Evolutionary conservation across 2,888 invertebrate species (phyloP).

Genomic region (Cerceris rybyensis): DNA sequence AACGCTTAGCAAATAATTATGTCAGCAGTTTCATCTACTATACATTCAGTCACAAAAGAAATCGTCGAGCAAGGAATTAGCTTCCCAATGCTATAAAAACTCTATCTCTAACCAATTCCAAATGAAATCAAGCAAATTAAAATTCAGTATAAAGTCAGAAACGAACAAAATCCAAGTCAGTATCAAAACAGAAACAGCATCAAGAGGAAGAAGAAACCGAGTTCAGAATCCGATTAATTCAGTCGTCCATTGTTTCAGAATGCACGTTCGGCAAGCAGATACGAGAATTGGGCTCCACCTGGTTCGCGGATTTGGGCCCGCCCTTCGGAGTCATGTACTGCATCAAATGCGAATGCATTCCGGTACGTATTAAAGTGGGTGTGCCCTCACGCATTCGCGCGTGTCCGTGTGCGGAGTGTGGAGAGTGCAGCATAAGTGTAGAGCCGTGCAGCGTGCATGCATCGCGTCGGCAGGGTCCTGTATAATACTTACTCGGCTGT

Average conservation of each 20-base stretch:
- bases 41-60: too few relatives aligned
- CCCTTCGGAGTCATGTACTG: slow-evolving; percentile 97
- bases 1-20: too few relatives aligned
- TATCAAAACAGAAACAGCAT: background rate
- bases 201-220: background rate
- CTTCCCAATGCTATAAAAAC: too few relatives aligned
- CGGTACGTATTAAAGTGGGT: slow-evolving; percentile 87
- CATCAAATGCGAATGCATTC: slow-evolving; percentile 96
- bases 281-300: slow-evolving; percentile 93
- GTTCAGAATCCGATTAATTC: slow-evolving; percentile 26
- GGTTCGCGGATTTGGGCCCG: slow-evolving; percentile 96
- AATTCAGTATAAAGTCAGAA: too few relatives aligned
- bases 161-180: too few relatives aligned
- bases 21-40: too few relatives aligned
- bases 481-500: slow-evolving; percentile 19
- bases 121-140: too few relatives aligned
- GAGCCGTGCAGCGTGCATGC: too few relatives aligned
- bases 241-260: slow-evolving; percentile 87
- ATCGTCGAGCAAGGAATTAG: too few relatives aligned
- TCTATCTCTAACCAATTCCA: too few relatives aligned
- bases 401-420: slow-evolving; percentile 8
- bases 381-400: slow-evolving; percentile 43
- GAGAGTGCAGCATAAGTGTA: too few relatives aligned
- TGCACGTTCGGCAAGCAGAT: slow-evolving; percentile 95
- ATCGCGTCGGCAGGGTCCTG: background rate